phyloP scores from a whole-genome alignment of 2,797 vertebrate species.

The Eurystomus glaucurus region DNA sequence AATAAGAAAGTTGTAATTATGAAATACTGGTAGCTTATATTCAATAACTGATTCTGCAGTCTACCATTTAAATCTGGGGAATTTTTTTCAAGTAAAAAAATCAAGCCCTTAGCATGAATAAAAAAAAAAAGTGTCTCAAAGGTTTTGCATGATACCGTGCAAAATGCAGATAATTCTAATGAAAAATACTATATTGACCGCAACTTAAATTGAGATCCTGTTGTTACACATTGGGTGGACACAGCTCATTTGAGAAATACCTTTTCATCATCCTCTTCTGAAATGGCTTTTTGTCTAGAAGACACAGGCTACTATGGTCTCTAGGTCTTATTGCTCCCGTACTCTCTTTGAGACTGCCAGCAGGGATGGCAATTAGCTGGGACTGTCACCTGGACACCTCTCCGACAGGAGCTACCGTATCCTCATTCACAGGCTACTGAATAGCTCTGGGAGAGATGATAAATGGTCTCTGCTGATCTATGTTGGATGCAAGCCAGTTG shows the following conservation, averaged over 20 bases:
- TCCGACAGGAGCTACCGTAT: neutral
- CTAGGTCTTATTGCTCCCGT: neutral
- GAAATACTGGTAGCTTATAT: neutral
- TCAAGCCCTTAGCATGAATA: neutral
- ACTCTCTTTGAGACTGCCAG: neutral
- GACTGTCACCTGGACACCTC: neutral
- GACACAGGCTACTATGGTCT: accelerated
- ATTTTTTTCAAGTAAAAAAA: neutral
- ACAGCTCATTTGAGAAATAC: neutral
- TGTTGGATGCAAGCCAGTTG: neutral
- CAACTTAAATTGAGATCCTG: neutral
- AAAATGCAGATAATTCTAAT: neutral
- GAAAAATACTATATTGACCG: neutral
- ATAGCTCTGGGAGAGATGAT: neutral
- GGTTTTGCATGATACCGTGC: neutral
- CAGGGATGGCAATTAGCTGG: neutral
- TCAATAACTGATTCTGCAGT: neutral
- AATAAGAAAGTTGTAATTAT: neutral
- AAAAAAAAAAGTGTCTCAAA: neutral
- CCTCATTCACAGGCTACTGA: neutral
- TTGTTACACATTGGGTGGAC: neutral
- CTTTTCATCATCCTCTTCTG: neutral
- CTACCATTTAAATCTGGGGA: neutral
- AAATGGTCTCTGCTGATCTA: neutral
- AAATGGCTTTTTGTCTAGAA: neutral